A percentile compares a stretch with the other conserved stretches of the same genome.
phyloP scores from a whole-genome alignment of 2,797 vertebrate species.

The Rhynchonycteris naso region DNA sequence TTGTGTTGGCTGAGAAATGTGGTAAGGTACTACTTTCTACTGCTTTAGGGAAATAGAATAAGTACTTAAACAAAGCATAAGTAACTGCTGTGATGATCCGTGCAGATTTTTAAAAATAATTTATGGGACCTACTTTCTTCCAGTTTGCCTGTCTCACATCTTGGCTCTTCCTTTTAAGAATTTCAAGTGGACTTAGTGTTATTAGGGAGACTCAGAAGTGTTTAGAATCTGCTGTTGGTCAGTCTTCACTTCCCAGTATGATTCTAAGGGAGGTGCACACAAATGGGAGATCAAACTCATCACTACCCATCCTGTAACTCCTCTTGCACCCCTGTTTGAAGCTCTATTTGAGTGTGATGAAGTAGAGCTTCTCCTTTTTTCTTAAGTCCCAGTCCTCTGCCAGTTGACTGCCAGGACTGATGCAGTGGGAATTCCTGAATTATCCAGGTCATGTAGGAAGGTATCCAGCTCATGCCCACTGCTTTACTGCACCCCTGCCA shows the following conservation, averaged over 20 bases:
- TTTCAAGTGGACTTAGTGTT: not conserved
- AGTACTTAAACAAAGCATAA: not conserved
- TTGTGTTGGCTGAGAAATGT: not conserved
- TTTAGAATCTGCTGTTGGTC: not conserved
- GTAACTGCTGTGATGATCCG: not conserved
- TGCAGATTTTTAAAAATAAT: not conserved
- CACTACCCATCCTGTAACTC: not conserved
- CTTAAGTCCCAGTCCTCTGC: not conserved
- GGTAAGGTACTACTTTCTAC: not conserved
- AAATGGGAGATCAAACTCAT: not conserved
- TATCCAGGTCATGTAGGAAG: not conserved
- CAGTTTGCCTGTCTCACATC: not conserved
- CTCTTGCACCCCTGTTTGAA: rapidly evolving
- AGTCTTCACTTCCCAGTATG: not conserved
- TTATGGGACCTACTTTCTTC: not conserved
- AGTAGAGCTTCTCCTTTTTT: not conserved
- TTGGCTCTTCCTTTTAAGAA: not conserved
- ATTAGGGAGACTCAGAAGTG: not conserved
- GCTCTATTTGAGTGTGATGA: not conserved
- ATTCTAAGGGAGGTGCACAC: not conserved
- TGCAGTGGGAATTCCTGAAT: not conserved
- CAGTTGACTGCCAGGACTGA: not conserved
- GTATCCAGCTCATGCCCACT: not conserved
- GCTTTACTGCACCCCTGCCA: not conserved
- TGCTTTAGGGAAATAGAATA: not conserved